These are phyloP conservation scores for Tetragonula clypearis DNA, from an alignment of 1,140 invertebrate genomes.

Conservation along the genomic window DNA sequence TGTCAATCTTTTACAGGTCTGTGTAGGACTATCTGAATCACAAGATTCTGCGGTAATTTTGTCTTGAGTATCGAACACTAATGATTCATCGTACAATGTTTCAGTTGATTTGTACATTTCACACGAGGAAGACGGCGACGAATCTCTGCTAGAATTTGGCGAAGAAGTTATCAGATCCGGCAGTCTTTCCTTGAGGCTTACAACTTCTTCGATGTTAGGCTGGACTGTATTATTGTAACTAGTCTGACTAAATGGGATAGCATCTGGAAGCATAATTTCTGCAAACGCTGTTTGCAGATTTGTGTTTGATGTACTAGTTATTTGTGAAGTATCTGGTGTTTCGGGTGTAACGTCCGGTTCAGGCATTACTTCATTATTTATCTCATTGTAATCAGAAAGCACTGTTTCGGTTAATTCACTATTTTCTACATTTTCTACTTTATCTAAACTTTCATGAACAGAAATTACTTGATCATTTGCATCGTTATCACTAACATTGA, in stretches of 20 bases:
- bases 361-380: not conserved
- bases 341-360: not conserved
- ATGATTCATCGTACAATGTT: constrained; percentile 28
- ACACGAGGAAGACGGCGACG: constrained; percentile 51
- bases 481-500: not conserved
- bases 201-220: constrained; percentile 33
- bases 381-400: constrained; percentile 1
- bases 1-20: not conserved
- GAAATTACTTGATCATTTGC: not conserved
- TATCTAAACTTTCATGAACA: not conserved
- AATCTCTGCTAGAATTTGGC: constrained; percentile 63
- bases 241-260: constrained; percentile 51
- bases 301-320: constrained; percentile 18
- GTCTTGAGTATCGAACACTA: not conserved
- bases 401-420: not conserved
- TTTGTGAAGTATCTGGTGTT: not conserved
- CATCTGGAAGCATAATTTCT: constrained; percentile 65
- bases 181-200: constrained; percentile 62
- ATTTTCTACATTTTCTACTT: not conserved
- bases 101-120: constrained; percentile 50
- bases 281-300: constrained; percentile 50
- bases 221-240: constrained; percentile 38
- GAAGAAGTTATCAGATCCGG: constrained; percentile 75
- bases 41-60: not conserved
- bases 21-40: not conserved